phyloP scores from a whole-genome alignment of 2,797 vertebrate species.

The Rhinichthys osculus region DNA sequence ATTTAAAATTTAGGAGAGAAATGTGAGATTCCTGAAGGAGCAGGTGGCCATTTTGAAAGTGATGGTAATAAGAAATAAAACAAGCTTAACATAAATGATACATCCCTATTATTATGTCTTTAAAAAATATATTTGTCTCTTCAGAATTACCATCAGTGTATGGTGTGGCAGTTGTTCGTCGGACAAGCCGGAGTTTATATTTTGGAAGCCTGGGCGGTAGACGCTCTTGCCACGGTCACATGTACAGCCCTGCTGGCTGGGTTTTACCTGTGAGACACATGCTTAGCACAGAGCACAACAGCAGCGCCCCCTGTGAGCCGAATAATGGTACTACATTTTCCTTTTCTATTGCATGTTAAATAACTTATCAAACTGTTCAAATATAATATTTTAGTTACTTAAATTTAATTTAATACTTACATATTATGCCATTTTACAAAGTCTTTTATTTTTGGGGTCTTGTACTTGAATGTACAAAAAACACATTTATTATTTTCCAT shows the following conservation, averaged over 20 bases:
- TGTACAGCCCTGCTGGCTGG: slow-evolving; percentile 91
- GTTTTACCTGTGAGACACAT: slow-evolving; percentile 81
- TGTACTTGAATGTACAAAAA: not conserved
- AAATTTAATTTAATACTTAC: not conserved
- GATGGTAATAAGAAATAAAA: slow-evolving; percentile 67
- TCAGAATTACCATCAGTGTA: slow-evolving; percentile 79
- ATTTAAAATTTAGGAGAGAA: slow-evolving; percentile 66
- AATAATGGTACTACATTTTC: slow-evolving; percentile 76
- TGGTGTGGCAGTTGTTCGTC: slow-evolving; percentile 82
- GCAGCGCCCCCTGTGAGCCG: slow-evolving; percentile 79
- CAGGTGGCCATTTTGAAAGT: slow-evolving; percentile 70
- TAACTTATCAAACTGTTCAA: not conserved
- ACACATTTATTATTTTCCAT: not conserved
- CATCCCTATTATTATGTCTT: not conserved
- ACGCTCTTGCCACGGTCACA: slow-evolving; percentile 86
- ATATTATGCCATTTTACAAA: not conserved
- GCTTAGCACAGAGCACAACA: slow-evolving; percentile 72
- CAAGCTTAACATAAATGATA: not conserved
- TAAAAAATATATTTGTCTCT: slow-evolving; percentile 13
- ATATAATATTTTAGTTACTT: slow-evolving; percentile 22
- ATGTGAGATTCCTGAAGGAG: slow-evolving; percentile 71
- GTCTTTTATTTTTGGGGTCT: not conserved
- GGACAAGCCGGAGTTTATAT: slow-evolving; percentile 76
- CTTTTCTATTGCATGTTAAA: not conserved
- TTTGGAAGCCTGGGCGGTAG: slow-evolving; percentile 80